Conservation (phyloP, 1,140 invertebrate species). For the Pseudomyrmex dendroicus region DNA sequence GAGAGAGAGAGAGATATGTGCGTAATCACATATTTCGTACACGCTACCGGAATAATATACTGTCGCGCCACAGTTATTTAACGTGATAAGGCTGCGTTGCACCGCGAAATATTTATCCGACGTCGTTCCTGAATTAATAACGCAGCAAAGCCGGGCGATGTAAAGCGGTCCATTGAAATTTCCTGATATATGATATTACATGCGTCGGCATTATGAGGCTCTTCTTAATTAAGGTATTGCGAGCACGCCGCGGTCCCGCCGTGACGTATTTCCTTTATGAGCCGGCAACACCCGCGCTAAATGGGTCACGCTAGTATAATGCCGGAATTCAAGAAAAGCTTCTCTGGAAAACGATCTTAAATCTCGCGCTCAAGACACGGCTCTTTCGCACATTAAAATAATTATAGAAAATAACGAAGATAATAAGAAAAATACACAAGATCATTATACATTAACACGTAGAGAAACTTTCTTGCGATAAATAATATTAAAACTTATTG, state of each 20-base stretch:
- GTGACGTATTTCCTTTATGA: constrained; percentile 66
- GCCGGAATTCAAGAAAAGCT: constrained; percentile 37
- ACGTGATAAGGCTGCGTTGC: constrained; percentile 49
- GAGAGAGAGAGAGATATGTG: too few relatives aligned
- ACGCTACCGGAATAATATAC: constrained; percentile 48
- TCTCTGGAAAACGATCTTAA: constrained; percentile 7
- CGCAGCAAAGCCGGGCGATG: constrained; percentile 43
- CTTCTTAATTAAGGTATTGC: constrained; percentile 62
- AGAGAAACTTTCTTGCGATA: neutral
- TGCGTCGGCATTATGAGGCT: constrained; percentile 56
- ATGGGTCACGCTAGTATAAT: constrained; percentile 49
- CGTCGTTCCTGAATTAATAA: constrained; percentile 57
- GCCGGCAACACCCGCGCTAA: constrained; percentile 51
- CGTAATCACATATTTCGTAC: constrained; percentile 11
- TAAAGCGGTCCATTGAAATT: constrained; percentile 62
- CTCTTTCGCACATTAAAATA: neutral
- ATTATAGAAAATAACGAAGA: neutral
- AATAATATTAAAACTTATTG: neutral
- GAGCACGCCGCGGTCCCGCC: constrained; percentile 46
- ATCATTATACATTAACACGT: neutral
- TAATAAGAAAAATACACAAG: neutral
- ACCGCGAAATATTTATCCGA: constrained; percentile 57
- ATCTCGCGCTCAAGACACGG: neutral
- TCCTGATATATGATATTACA: constrained; percentile 60
- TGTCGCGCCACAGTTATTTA: constrained; percentile 52